Percentiles rank a stretch among this genome's conserved stretches.
phyloP scores from a whole-genome alignment of 2,888 invertebrate genomes.

The Acleris holmiana region DNA sequence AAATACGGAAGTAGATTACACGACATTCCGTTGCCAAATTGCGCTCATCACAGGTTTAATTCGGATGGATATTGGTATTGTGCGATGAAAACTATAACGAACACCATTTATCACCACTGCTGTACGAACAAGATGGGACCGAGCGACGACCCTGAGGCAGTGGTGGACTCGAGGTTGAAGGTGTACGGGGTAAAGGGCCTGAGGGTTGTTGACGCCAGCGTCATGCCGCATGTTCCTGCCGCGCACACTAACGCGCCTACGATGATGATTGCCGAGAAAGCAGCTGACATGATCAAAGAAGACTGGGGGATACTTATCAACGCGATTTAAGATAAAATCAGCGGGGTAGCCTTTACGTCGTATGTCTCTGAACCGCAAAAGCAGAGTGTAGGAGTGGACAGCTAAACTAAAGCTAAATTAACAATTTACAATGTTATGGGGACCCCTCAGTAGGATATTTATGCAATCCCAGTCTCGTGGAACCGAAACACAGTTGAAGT shows the following conservation, averaged over 20 bases:
- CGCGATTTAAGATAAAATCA: neutral
- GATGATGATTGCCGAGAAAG: conserved; percentile 85
- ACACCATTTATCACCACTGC: conserved; percentile 82
- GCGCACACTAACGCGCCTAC: conserved; percentile 85
- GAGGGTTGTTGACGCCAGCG: conserved; percentile 83
- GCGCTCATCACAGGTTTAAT: conserved; percentile 76
- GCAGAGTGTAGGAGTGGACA: no score
- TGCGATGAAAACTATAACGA: conserved; percentile 79
- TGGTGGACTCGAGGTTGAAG: conserved; percentile 78
- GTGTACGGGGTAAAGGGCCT: conserved; percentile 78
- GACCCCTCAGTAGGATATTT: no score
- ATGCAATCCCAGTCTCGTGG: no score
- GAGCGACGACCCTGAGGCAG: conserved; percentile 71
- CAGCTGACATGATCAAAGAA: conserved; percentile 80
- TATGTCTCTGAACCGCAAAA: neutral
- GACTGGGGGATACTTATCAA: conserved; percentile 59
- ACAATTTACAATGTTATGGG: no score
- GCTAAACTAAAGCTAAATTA: no score
- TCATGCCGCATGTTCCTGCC: conserved; percentile 83
- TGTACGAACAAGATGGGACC: conserved; percentile 84
- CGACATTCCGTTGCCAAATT: conserved; percentile 81
- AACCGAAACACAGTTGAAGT: no score
- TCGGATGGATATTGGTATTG: conserved; percentile 89
- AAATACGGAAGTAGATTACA: conserved; percentile 81
- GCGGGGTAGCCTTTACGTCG: neutral